Evolutionary conservation across 2,797 vertebrate species (phyloP).

Genomic region (Sebastes taczanowskii): DNA sequence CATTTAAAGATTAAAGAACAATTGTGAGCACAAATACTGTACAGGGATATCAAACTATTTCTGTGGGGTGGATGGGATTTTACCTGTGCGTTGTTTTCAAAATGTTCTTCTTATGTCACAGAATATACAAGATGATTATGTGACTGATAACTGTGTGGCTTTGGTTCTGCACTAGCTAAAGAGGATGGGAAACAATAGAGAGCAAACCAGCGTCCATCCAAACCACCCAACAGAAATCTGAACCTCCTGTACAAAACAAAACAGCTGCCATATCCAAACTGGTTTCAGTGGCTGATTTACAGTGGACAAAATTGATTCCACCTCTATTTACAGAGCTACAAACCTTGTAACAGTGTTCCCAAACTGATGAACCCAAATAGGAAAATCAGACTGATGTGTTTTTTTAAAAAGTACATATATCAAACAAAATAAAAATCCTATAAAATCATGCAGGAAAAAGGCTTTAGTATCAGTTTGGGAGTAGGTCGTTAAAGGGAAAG

Average conservation of each 20-base stretch:
- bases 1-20: conserved; percentile 69
- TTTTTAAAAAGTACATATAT: conserved; percentile 71
- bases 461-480: conserved; percentile 79
- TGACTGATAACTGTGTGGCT: conserved; percentile 59
- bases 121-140: conserved; percentile 41
- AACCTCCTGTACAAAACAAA: conserved; percentile 82
- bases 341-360: conserved; percentile 79
- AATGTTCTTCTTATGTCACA: conserved; percentile 43
- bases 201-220: conserved; percentile 54
- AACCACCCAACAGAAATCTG: conserved; percentile 74
- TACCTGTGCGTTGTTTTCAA: conserved; percentile 23
- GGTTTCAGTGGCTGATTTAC: conserved; percentile 87
- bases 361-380: conserved; percentile 73
- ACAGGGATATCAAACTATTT: conserved; percentile 56
- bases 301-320: conserved; percentile 75
- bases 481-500: conserved; percentile 80
- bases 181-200: conserved; percentile 20
- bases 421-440: conserved; percentile 71
- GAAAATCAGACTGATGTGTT: conserved; percentile 54
- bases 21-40: conserved; percentile 67
- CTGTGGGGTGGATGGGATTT: conserved; percentile 70
- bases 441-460: conserved; percentile 83
- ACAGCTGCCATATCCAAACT: conserved; percentile 91
- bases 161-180: conserved; percentile 74
- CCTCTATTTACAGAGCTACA: conserved; percentile 86